These are phyloP conservation scores for Zhuqinia jingwanae DNA, from an alignment of 2,888 invertebrate genomes.

Conservation along the genomic window DNA sequence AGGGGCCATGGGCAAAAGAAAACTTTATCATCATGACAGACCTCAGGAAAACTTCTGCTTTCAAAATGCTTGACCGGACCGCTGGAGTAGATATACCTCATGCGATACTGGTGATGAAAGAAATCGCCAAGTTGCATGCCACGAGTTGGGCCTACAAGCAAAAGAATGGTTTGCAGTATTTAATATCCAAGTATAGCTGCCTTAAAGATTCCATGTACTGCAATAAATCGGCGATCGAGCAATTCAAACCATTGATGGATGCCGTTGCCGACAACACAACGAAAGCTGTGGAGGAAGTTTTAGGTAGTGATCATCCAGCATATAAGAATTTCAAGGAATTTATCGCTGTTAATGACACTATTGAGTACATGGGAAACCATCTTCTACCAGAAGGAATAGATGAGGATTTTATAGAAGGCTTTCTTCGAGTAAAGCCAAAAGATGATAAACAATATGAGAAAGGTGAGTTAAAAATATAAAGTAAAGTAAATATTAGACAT, in stretches of 20 bases:
- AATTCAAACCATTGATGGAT: constrained; percentile 46
- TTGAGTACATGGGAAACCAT: neutral
- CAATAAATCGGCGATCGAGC: constrained; percentile 13
- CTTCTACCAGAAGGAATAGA: constrained; percentile 38
- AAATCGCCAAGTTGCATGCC: constrained; percentile 72
- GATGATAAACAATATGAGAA: constrained; percentile 16
- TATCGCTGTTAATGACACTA: neutral
- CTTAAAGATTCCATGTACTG: constrained; percentile 45
- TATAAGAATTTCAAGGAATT: neutral
- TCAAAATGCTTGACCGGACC: constrained; percentile 73
- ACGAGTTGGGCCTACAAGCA: constrained; percentile 61
- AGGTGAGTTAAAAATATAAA: constrained; percentile 22
- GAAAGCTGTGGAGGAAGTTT: constrained; percentile 3
- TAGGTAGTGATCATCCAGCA: constrained; percentile 39
- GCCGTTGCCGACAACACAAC: neutral
- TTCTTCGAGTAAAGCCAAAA: constrained; percentile 44
- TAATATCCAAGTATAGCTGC: constrained; percentile 42
- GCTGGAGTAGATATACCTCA: constrained; percentile 74
- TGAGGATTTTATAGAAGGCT: constrained; percentile 46
- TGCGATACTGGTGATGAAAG: constrained; percentile 71
- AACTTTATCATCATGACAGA: constrained; percentile 62
- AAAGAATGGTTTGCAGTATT: constrained; percentile 1
- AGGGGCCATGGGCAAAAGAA: constrained; percentile 42
- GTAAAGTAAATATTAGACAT: neutral
- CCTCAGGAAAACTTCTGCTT: constrained; percentile 65